Percentiles rank a stretch among this genome's conserved stretches.
Conservation (phyloP, 2,113 vertebrate genomes). For the Labeo catla region DNA sequence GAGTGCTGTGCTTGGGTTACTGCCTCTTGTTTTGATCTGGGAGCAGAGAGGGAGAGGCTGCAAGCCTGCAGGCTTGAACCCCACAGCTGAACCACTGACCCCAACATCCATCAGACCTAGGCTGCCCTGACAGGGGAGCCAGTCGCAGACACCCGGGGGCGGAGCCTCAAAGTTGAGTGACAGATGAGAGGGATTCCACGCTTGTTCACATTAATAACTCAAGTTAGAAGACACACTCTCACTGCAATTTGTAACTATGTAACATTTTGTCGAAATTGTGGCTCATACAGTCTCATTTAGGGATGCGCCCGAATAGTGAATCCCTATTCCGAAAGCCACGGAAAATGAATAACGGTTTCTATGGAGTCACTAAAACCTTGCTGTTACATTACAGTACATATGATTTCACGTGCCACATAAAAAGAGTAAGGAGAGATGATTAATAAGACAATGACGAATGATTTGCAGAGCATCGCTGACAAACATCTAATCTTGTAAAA, state of each 20-base stretch:
- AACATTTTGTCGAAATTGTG: neutral
- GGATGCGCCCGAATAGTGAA: too few species aligned
- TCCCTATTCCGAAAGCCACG: too few species aligned
- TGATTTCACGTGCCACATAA: too few species aligned
- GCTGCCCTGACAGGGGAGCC: conserved; percentile 75
- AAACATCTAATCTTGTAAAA: too few species aligned
- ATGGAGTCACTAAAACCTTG: too few species aligned
- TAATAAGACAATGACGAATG: too few species aligned
- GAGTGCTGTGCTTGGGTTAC: conserved; percentile 71
- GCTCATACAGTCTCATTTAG: neutral
- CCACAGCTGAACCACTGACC: conserved; percentile 81
- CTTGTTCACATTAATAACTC: neutral
- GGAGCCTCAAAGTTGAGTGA: conserved; percentile 45
- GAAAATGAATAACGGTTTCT: too few species aligned
- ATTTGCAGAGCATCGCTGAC: too few species aligned
- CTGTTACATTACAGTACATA: too few species aligned
- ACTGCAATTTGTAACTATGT: neutral
- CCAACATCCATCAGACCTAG: conserved; percentile 76
- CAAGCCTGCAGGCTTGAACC: conserved; percentile 74
- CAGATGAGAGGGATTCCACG: conserved; percentile 55
- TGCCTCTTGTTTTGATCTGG: conserved; percentile 70
- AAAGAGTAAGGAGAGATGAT: too few species aligned
- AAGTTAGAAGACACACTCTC: neutral
- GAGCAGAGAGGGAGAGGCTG: conserved; percentile 48
- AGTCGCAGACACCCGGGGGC: conserved; percentile 66